phyloP scores from a whole-genome alignment of 1,140 invertebrate species.

The Caenorhabditis remanei region DNA sequence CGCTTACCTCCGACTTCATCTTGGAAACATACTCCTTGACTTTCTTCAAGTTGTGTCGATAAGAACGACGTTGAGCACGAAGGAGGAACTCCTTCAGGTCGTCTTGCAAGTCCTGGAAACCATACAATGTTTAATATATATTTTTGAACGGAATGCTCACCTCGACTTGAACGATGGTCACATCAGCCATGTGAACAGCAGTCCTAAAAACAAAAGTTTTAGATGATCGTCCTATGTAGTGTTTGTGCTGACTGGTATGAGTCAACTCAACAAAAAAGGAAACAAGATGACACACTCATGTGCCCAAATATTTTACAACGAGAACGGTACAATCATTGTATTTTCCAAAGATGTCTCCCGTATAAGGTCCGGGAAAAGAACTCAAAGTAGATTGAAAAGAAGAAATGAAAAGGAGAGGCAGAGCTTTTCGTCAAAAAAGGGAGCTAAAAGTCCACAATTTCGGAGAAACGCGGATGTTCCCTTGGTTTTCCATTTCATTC shows the following conservation, averaged over 20 bases:
- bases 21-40: not conserved
- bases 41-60: not conserved
- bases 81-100: not conserved
- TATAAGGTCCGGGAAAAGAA: too few species aligned
- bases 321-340: too few species aligned
- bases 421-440: not conserved
- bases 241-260: not conserved
- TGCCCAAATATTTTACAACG: too few species aligned
- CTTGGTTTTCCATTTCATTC: not conserved
- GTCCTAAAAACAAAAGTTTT: not conserved
- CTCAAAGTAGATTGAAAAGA: too few species aligned
- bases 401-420: not conserved
- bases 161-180: not conserved
- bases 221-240: not conserved
- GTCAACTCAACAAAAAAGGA: too few species aligned
- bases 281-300: not conserved
- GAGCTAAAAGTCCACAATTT: not conserved
- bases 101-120: not conserved
- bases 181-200: not conserved
- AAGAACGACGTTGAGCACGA: not conserved
- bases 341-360: too few species aligned
- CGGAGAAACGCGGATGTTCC: not conserved
- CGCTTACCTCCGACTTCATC: not conserved
- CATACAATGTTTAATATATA: not conserved
- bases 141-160: not conserved